phyloP scores from a whole-genome alignment of 2,888 invertebrate genomes.

The Chelonus formosanus region DNA sequence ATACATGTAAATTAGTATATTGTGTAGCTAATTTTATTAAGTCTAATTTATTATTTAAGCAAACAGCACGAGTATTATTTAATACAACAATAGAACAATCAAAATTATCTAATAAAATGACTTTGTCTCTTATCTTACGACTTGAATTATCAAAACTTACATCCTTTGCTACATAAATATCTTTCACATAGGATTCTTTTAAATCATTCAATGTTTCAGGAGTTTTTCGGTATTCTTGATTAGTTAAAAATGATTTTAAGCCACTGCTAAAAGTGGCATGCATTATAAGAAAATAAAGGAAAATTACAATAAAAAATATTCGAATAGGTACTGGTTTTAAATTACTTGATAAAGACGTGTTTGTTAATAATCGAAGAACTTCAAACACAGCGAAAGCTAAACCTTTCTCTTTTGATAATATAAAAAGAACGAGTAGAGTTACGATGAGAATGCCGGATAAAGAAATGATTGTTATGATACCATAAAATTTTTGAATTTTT shows the following conservation, averaged over 20 bases:
- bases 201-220: conserved; percentile 3
- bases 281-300: conserved; percentile 12
- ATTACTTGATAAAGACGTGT: neutral
- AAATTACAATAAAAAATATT: neutral
- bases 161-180: neutral
- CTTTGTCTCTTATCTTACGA: neutral
- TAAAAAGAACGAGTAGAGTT: no score
- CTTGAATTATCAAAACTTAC: neutral
- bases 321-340: neutral
- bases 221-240: neutral
- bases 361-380: neutral
- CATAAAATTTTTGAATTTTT: no score
- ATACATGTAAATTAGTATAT: neutral
- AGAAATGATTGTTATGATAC: no score
- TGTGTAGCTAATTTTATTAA: no score
- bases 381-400: neutral
- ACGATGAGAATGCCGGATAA: no score
- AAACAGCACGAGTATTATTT: no score
- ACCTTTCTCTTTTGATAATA: no score
- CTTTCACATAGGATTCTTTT: neutral
- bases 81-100: neutral
- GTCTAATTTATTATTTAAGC: no score
- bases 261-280: conserved; percentile 1
- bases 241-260: neutral
- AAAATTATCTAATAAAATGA: neutral